Evolutionary conservation across 2,888 invertebrate species (phyloP).

Genomic region (Merodon equestris): DNA sequence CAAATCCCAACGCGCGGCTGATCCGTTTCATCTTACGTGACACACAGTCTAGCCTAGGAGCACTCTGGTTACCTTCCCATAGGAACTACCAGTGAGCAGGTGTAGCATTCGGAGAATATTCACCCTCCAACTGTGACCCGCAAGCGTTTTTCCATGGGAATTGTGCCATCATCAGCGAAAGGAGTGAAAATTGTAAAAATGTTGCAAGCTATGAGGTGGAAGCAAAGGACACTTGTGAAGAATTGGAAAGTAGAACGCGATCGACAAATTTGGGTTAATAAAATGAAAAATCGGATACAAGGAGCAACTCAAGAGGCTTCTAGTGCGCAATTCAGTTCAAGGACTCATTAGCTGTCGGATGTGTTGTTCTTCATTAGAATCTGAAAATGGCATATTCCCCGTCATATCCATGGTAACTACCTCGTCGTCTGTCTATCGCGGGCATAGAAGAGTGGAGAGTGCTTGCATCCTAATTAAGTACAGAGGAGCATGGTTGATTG

Average conservation of each 20-base stretch:
- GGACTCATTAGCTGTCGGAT: background rate
- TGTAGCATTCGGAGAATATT: constrained; percentile 21
- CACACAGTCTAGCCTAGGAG: constrained; percentile 17
- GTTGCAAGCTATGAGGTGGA: background rate
- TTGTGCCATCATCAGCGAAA: constrained; percentile 38
- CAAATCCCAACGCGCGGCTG: constrained; percentile 56
- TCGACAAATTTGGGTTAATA: no score
- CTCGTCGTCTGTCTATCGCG: no score
- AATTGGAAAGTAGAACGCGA: no score
- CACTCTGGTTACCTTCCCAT: constrained; percentile 25
- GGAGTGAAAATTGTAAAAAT: constrained; percentile 25
- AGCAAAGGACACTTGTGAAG: no score
- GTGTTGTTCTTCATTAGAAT: constrained; percentile 14
- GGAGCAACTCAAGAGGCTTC: constrained; percentile 20
- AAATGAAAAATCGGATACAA: background rate
- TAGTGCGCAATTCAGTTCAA: constrained; percentile 19
- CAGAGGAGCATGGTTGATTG: constrained; percentile 40
- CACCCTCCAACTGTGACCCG: constrained; percentile 28
- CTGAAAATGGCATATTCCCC: constrained; percentile 9
- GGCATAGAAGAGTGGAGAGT: background rate
- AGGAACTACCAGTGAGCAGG: constrained; percentile 40
- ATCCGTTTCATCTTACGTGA: constrained; percentile 60
- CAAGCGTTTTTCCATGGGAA: constrained; percentile 8
- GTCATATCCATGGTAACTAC: constrained; percentile 12
- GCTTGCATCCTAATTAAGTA: constrained; percentile 3